Evolutionary conservation across 2,797 vertebrate species (phyloP).

Genomic region (Enteromius unitaeniatus): DNA sequence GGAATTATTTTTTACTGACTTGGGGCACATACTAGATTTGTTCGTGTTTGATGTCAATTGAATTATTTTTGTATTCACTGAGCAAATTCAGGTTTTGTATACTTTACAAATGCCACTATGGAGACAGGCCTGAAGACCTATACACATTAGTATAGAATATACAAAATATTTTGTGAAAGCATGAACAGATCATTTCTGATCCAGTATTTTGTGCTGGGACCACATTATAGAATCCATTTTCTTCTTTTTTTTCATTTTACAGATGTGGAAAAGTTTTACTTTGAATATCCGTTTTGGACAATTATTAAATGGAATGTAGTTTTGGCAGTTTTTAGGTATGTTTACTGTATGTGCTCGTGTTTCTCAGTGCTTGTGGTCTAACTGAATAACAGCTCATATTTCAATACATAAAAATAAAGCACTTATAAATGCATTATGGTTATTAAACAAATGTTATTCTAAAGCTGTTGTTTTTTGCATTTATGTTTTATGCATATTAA

Average conservation of each 20-base stretch:
- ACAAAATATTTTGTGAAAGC: not conserved
- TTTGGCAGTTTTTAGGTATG: not conserved
- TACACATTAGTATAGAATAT: not conserved
- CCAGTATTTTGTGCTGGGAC: conserved; percentile 8
- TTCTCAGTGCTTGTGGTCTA: not conserved
- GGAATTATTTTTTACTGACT: not conserved
- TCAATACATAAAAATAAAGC: not conserved
- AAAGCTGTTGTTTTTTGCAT: not conserved
- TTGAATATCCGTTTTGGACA: not conserved
- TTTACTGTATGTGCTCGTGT: not conserved
- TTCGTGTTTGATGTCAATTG: not conserved
- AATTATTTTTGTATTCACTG: conserved; percentile 45
- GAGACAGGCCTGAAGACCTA: not conserved
- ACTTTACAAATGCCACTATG: not conserved
- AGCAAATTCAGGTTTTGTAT: conserved; percentile 1
- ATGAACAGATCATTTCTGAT: not conserved
- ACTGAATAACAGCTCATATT: not conserved
- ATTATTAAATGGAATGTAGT: not conserved
- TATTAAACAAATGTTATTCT: conserved; percentile 9
- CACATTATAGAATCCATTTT: conserved; percentile 2
- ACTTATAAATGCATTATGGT: not conserved
- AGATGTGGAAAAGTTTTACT: not conserved
- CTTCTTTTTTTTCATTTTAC: not conserved
- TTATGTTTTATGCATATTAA: conserved; percentile 1
- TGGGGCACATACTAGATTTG: not conserved